Evolutionary conservation across 2,888 invertebrate species (phyloP), one percentile per base, ranked within the genome.

Genomic region (Ypsolopha scabrella): DNA sequence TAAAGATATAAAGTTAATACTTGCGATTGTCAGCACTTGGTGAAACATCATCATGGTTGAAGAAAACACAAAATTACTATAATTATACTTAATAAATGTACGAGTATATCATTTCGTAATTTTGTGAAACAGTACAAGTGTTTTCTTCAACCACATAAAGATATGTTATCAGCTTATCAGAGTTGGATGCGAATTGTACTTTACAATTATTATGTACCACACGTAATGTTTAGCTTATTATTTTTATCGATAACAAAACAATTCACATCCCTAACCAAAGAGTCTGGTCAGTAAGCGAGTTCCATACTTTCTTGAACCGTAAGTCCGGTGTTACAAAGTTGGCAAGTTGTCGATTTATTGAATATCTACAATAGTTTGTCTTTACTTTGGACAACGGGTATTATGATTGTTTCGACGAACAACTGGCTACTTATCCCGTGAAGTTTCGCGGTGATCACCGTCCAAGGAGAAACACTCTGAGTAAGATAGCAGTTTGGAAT

Each of bases 321-420:
- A 86, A 86, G 82, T 82, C 85, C 83, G 83, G 82, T 74, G 71
- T 76, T 79, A 64, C 64, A 65, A 68, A 80, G 75, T 81, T 78
- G 59, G 67, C 63, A 75, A 80, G 67, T 80, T 77, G 75, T 78
- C 76, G 80, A 85, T 81, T 82, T 81, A 82, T 83, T 76, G 74
- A 65, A 63, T 62, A 64, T 61, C 65, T 64, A 62, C 61, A 56
- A 57, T 57, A 58, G 59, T 59, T 58, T 58, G 70, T 75, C 75
- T 77, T 77, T 73, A 75, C 70, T 13, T 6, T n/a, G 58, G 67
- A 72, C 65, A 67, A 67, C 66, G 7, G 48, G 47, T 45, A 51
- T 43, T 51, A 51, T 38, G n/a, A 24, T 14, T 37, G 45, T 36
- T 11, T 35, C 43, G 35, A 43, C 39, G 39, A 48, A 38, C 48